phyloP scores from a whole-genome alignment of 2,113 vertebrate genomes.

The Cyphomyrus discorhynchus region DNA sequence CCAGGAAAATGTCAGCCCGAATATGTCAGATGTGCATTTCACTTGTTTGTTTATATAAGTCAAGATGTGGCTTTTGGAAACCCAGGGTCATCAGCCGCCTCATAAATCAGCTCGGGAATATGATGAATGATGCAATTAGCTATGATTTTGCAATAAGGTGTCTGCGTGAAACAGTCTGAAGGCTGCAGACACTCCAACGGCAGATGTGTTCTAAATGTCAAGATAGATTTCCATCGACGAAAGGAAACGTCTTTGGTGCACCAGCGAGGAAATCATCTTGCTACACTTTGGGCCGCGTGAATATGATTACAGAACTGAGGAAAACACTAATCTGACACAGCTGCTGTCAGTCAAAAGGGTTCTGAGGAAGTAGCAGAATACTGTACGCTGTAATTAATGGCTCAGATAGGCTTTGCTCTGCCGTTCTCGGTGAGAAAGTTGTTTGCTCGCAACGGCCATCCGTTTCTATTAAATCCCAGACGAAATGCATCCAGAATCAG shows the following conservation, averaged over 20 bases:
- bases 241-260: neutral
- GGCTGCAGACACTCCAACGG: neutral
- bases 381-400: neutral
- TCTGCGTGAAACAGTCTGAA: neutral
- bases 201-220: neutral
- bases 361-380: neutral
- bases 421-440: neutral
- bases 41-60: neutral
- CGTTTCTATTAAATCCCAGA: neutral
- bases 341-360: neutral
- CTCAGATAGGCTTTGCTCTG: neutral
- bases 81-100: neutral
- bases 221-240: neutral
- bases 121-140: neutral
- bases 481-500: neutral
- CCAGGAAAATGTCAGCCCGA: neutral
- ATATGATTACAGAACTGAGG: neutral
- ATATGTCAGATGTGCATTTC: neutral
- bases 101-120: neutral
- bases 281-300: neutral
- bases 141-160: neutral
- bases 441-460: neutral
- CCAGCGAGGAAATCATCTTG: neutral
- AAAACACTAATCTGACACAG: neutral
- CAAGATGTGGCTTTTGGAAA: neutral